Percentiles rank a stretch among this genome's conserved stretches.
Evolutionary conservation across 2,797 vertebrate genomes (phyloP).

Genomic region (Cetoscarus ocellatus): DNA sequence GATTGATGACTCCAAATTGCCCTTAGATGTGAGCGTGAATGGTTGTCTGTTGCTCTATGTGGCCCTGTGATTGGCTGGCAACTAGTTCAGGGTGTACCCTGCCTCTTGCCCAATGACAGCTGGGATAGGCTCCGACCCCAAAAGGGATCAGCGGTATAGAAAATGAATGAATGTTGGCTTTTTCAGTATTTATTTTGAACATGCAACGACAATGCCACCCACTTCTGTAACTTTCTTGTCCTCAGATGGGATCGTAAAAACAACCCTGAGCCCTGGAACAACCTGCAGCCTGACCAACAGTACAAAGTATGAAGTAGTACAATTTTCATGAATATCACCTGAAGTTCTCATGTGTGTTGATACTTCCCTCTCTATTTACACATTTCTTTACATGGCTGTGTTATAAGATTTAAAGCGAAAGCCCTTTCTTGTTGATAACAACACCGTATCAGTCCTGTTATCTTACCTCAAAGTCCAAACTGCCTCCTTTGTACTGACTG

Average conservation of each 20-base stretch:
- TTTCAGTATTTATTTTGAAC: no score
- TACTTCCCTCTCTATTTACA: not conserved
- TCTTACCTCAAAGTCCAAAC: slow-evolving; percentile 63
- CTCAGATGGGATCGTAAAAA: slow-evolving; percentile 94
- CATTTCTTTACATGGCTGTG: not conserved
- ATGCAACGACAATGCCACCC: not conserved
- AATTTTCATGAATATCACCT: not conserved
- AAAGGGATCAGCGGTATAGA: no score
- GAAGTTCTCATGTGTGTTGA: not conserved
- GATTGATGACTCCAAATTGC: no score
- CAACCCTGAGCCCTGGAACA: slow-evolving; percentile 97
- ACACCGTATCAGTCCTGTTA: slow-evolving; percentile 36
- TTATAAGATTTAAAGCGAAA: not conserved
- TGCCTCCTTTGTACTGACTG: slow-evolving; percentile 24
- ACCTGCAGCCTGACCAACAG: slow-evolving; percentile 87
- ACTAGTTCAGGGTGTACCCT: no score
- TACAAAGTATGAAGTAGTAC: slow-evolving; percentile 89
- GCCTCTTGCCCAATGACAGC: no score
- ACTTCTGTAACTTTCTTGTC: slow-evolving; percentile 17
- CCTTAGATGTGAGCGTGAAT: no score
- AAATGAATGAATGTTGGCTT: no score
- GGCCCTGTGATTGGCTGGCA: no score
- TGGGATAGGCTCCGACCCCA: no score
- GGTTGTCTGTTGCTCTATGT: no score
- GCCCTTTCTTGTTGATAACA: not conserved